Evolutionary conservation across 1,140 invertebrate species (phyloP), one percentile per base, ranked within the genome.

Genomic region (Charaxes varanes): DNA sequence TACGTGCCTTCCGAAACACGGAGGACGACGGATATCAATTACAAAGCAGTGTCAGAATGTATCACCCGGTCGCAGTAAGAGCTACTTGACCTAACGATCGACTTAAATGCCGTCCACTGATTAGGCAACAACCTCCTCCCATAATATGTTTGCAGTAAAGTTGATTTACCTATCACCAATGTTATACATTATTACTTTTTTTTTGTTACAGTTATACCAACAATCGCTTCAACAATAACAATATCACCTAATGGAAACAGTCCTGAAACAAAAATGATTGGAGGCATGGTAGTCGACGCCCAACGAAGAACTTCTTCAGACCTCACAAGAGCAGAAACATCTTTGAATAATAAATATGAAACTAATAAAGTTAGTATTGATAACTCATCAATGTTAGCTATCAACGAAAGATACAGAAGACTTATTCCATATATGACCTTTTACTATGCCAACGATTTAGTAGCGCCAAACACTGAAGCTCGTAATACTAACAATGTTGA

Each of bases 381-480:
- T 37, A 18, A 37, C 38, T 44, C 62, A 17, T 67, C 78, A 2
- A 72, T 72, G 37, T 49, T 85, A 17, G 65, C 72, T 0, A 69
- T 84, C 12, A 88, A 87, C 41, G 89, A 92, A 73, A 85, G 93
- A 22, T 90, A 91, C 57, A 87, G 92, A 49, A 86, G 93, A 31
- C 64, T 94, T 22, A 91, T 94, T 59, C 93, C 92, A 1, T 94
- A 94, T 62, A 92, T 92, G 88, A 92, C 90, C 17, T 94, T 90
- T 67, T 93, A 93, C 63, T 84, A 91, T 10, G 86, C 89, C 1
- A 90, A 89, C 40, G 87, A 88, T 53, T 86, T 88, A 59, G 86
- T 63, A 4, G 32, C 54, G 7, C 62, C 79, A 18, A 62, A 63
- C 7, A 62, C 60, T 8, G 69, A 78, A 37, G 27, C 51, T 0